Percentiles rank a stretch among this genome's conserved stretches.
Conservation (phyloP, 2,888 invertebrate species). For the Nemapogon koenigi region DNA sequence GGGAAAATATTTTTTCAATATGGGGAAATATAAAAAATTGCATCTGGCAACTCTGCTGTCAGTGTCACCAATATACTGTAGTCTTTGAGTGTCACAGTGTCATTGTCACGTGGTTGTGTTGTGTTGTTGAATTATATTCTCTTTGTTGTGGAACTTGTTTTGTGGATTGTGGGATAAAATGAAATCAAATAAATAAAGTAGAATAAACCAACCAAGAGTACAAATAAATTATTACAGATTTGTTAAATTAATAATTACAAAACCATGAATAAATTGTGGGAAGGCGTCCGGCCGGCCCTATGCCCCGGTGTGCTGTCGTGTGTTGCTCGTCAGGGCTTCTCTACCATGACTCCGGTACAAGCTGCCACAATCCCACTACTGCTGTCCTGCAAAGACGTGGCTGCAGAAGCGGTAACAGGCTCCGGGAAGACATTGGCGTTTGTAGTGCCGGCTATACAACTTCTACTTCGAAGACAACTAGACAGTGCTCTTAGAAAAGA, state of each 20-base stretch:
- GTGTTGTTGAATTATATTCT: no score
- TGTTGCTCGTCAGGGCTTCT: constrained; percentile 57
- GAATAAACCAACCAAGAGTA: no score
- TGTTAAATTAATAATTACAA: constrained; percentile 16
- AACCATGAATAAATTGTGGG: constrained; percentile 56
- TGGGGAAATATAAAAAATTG: no score
- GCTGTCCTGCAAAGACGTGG: constrained; percentile 92
- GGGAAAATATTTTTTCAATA: no score
- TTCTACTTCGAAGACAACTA: constrained; percentile 70
- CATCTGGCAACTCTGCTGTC: no score
- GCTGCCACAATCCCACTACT: constrained; percentile 90
- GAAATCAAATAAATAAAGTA: no score
- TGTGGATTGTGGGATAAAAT: no score
- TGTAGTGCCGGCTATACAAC: constrained; percentile 89
- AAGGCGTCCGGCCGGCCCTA: constrained; percentile 41
- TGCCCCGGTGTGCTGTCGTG: constrained; percentile 56
- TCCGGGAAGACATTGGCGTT: constrained; percentile 98
- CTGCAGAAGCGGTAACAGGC: constrained; percentile 97
- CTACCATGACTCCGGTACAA: constrained; percentile 70
- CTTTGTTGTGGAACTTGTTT: no score
- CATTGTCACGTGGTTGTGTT: no score
- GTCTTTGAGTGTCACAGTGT: no score
- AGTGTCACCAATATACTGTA: no score
- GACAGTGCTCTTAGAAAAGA: constrained; percentile 71
- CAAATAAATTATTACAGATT: constrained; percentile 7